A percentile compares a stretch with the other conserved stretches of the same genome.
These are phyloP conservation scores for Caracal caracal DNA, from an alignment of 2,113 vertebrate species.

Conservation along the genomic window DNA sequence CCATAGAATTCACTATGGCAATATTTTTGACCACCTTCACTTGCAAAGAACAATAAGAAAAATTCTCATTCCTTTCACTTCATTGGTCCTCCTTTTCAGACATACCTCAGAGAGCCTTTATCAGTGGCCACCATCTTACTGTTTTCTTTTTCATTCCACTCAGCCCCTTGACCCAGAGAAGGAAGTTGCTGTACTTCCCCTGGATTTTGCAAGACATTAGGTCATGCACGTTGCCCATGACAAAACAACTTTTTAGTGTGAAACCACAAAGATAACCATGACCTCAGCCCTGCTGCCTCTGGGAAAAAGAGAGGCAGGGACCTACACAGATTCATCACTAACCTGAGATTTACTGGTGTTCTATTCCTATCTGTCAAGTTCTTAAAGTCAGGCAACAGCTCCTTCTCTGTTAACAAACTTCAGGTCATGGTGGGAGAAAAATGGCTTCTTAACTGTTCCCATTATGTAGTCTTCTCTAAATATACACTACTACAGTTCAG, in stretches of 20 bases:
- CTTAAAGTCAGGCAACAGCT: slow-evolving; percentile 8
- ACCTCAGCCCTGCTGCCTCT: not conserved
- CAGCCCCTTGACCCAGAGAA: not conserved
- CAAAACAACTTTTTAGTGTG: not conserved
- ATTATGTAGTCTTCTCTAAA: not conserved
- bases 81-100: not conserved
- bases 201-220: slow-evolving; percentile 48
- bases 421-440: not conserved
- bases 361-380: not conserved
- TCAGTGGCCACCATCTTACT: not conserved
- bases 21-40: not conserved
- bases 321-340: not conserved
- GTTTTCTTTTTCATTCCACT: not conserved
- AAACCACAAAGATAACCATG: not conserved
- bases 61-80: not conserved
- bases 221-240: slow-evolving; percentile 5
- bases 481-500: not conserved
- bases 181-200: not conserved
- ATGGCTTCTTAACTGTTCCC: not conserved
- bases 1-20: not conserved
- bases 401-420: not conserved
- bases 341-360: not conserved
- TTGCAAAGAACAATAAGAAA: not conserved
- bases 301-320: not conserved
- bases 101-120: not conserved